phyloP scores from a whole-genome alignment of 2,113 vertebrate genomes.

The Himantopus leucocephalus region DNA sequence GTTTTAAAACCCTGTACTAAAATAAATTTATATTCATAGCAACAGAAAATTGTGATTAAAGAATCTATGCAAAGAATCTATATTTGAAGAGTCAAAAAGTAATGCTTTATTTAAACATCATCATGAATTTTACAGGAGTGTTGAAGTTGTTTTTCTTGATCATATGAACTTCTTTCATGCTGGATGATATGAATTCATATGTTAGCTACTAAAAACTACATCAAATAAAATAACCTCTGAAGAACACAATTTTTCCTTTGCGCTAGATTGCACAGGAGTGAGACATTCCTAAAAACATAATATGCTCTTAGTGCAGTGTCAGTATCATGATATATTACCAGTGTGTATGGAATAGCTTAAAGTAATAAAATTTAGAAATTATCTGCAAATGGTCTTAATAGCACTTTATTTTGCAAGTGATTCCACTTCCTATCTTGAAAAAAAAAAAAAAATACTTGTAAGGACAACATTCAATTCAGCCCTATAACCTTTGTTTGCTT shows the following conservation, averaged over 20 bases:
- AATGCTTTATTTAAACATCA: neutral
- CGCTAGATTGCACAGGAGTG: neutral
- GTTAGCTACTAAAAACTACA: neutral
- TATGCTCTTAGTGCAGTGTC: neutral
- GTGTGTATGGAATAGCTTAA: neutral
- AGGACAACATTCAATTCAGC: neutral
- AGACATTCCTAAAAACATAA: neutral
- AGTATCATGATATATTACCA: neutral
- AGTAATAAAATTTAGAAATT: neutral
- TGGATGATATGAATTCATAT: neutral
- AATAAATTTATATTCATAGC: neutral
- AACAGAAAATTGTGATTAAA: neutral
- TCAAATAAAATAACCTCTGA: neutral
- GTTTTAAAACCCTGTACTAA: neutral
- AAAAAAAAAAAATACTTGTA: neutral
- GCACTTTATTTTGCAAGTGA: neutral
- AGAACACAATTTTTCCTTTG: neutral
- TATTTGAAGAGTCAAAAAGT: neutral
- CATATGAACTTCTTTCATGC: neutral
- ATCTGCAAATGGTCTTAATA: neutral
- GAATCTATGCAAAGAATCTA: neutral
- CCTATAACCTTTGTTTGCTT: neutral
- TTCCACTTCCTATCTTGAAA: neutral
- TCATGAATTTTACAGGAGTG: neutral
- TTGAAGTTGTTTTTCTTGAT: neutral